A percentile compares a stretch with the other conserved stretches of the same genome.
Evolutionary conservation across 2,797 vertebrate genomes (phyloP).

Genomic region (Clarias laeviceps): DNA sequence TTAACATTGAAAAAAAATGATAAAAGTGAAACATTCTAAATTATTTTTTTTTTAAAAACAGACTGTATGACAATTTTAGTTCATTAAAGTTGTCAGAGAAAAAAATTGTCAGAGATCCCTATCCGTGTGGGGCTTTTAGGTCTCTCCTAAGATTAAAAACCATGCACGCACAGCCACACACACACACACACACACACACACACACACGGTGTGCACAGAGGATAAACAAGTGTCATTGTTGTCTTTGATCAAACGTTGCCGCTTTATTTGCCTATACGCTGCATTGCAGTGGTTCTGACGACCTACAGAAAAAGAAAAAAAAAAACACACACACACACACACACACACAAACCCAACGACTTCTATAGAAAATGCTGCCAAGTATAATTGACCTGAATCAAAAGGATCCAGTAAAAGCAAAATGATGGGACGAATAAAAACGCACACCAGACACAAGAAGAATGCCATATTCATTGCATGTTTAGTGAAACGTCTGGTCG

Average conservation of each 20-base stretch:
- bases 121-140: not conserved
- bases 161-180: not conserved
- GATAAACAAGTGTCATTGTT: constrained; percentile 12
- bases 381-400: constrained; percentile 58
- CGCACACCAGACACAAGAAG: constrained; percentile 21
- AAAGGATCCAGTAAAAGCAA: constrained; percentile 25
- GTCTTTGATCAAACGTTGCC: constrained; percentile 9
- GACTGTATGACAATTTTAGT: not conserved
- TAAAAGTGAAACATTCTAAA: not conserved
- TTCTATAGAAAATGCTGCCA: constrained; percentile 67
- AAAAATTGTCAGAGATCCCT: not conserved
- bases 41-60: not conserved
- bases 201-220: not conserved
- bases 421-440: constrained; percentile 9
- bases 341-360: constrained; percentile 32
- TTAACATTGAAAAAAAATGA: not conserved
- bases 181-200: constrained; percentile 9
- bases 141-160: not conserved
- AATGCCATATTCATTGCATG: constrained; percentile 60
- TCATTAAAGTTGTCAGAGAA: not conserved
- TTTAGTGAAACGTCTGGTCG: constrained; percentile 61
- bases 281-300: constrained; percentile 17
- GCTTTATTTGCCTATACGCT: constrained; percentile 21
- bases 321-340: no score
- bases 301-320: constrained; percentile 1